Evolutionary conservation across 2,797 vertebrate species (phyloP).

Genomic region (Intellagama lesueurii): DNA sequence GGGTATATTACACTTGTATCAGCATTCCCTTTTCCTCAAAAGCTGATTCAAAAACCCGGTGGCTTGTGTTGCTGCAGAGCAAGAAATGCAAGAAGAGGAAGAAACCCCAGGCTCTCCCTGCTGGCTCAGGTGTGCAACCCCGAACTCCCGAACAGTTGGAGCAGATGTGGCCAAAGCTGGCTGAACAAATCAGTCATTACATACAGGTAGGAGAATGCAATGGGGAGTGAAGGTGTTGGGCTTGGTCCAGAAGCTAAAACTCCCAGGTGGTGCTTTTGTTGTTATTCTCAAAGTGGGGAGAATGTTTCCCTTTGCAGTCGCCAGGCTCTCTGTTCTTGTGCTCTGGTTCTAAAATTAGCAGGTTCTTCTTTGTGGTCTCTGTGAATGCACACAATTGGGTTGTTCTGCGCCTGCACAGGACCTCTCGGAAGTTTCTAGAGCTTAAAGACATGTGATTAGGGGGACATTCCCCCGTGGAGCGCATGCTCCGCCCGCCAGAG

Average conservation of each 20-base stretch:
- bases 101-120: slow-evolving; percentile 48
- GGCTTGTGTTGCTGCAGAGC: slow-evolving; percentile 76
- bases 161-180: slow-evolving; percentile 84
- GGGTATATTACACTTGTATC: background rate
- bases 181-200: slow-evolving; percentile 79
- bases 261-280: background rate
- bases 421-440: no score
- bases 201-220: slow-evolving; percentile 61
- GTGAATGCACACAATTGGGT: no score
- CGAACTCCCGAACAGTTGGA: slow-evolving; percentile 78
- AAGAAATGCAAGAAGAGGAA: slow-evolving; percentile 82
- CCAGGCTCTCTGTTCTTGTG: background rate
- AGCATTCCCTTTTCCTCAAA: background rate
- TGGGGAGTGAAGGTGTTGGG: accelerated
- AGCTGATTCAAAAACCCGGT: background rate
- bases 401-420: no score
- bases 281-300: background rate
- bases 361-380: no score
- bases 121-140: accelerated
- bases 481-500: no score
- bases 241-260: background rate
- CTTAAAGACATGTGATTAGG: no score
- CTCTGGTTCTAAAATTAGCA: no score
- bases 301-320: background rate
- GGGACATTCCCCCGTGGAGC: no score